Evolutionary conservation across 2,797 vertebrate species (phyloP).

Genomic region (Bradypodion pumilum): DNA sequence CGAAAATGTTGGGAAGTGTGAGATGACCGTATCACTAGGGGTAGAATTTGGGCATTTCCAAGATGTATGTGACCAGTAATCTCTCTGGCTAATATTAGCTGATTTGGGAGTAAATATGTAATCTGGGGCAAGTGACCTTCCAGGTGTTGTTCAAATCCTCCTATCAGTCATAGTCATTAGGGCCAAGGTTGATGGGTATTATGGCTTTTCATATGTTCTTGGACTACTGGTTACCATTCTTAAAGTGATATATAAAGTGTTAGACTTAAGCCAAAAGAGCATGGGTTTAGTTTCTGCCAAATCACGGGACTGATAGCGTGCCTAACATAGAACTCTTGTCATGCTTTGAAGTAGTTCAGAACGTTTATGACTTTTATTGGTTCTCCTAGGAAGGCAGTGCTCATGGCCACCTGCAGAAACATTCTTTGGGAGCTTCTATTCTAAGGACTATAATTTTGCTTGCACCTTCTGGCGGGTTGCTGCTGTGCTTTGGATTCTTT

Average conservation of each 20-base stretch:
- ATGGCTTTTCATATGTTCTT: background rate
- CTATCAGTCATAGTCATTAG: background rate
- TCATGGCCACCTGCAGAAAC: background rate
- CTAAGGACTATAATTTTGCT: background rate
- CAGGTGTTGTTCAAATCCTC: background rate
- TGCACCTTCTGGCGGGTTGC: background rate
- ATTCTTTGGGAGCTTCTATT: background rate
- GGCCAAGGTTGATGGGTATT: background rate
- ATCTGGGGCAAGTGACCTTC: background rate
- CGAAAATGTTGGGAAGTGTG: background rate
- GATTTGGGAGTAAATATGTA: background rate
- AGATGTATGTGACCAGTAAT: background rate
- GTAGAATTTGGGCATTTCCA: background rate
- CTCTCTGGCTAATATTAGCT: background rate
- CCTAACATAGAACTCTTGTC: background rate
- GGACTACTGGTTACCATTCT: background rate
- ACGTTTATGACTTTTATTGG: background rate
- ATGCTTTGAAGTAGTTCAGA: background rate
- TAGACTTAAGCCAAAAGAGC: background rate
- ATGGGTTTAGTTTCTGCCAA: background rate
- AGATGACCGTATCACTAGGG: background rate
- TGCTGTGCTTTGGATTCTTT: background rate
- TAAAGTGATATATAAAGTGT: background rate
- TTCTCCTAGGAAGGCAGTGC: background rate
- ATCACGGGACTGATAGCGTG: too few species aligned